Percentiles rank a stretch among this genome's conserved stretches.
These are phyloP conservation scores for Telmatherina bonti DNA, from an alignment of 2,797 vertebrate species.

Conservation along the genomic window DNA sequence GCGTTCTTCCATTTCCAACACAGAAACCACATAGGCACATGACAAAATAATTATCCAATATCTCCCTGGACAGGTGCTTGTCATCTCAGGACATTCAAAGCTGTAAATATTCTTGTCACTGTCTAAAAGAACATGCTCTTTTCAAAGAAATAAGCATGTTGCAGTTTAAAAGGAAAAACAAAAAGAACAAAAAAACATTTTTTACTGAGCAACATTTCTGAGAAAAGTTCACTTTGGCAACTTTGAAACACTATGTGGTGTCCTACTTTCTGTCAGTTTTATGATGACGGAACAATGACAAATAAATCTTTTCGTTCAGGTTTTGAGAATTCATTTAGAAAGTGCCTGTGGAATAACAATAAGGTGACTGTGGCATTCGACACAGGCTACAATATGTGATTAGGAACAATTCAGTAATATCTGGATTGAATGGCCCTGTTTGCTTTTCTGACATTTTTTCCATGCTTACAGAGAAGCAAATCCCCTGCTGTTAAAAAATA, in stretches of 20 bases:
- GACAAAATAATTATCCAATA: constrained; percentile 19
- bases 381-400: constrained; percentile 43
- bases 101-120: not conserved
- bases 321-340: constrained; percentile 39
- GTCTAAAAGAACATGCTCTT: not conserved
- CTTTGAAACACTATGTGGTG: not conserved
- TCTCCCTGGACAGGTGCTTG: not conserved
- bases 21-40: constrained; percentile 1
- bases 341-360: constrained; percentile 40
- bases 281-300: constrained; percentile 15
- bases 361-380: constrained; percentile 27
- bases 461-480: constrained; percentile 31
- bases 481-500: constrained; percentile 23
- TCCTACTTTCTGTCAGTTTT: not conserved
- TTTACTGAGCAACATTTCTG: not conserved
- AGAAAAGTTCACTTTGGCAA: constrained; percentile 9
- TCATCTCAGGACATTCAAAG: constrained; percentile 1
- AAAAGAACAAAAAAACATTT: not conserved
- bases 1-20: constrained; percentile 13
- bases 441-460: constrained; percentile 35
- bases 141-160: not conserved
- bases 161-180: no score
- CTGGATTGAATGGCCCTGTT: constrained; percentile 38
- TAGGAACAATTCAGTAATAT: constrained; percentile 34
- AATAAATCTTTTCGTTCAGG: constrained; percentile 20